phyloP scores from a whole-genome alignment of 1,140 invertebrate species.

The Drosophila bocki region DNA sequence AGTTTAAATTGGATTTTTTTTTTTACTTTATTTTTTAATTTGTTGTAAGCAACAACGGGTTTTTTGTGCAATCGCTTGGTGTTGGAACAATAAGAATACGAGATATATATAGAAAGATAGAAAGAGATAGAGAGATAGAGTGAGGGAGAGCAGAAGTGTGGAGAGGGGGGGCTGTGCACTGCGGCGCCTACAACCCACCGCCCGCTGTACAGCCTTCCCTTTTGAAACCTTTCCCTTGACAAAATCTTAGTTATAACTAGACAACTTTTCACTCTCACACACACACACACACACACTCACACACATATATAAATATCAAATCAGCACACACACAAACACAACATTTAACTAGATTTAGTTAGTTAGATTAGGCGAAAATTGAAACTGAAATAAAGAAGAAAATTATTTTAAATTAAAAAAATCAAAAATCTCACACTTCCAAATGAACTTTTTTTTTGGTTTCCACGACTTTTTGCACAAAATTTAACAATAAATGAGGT shows the following conservation, averaged over 20 bases:
- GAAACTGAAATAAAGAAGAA: too few relatives aligned
- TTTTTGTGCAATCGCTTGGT: constrained; percentile 85
- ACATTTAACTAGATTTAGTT: constrained; percentile 34
- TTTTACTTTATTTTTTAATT: constrained; percentile 44
- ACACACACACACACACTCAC: constrained; percentile 35
- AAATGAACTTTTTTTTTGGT: constrained; percentile 23
- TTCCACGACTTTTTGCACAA: constrained; percentile 28
- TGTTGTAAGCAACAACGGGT: constrained; percentile 83
- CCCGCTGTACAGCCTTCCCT: constrained; percentile 30
- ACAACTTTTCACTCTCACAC: constrained; percentile 46
- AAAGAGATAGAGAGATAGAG: not conserved
- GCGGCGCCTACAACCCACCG: constrained; percentile 34
- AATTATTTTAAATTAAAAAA: not conserved
- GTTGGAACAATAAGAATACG: constrained; percentile 60
- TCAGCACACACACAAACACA: constrained; percentile 25
- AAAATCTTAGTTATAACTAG: constrained; percentile 33
- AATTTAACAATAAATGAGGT: constrained; percentile 1
- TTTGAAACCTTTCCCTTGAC: not conserved
- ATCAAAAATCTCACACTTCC: constrained; percentile 36
- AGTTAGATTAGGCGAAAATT: constrained; percentile 47
- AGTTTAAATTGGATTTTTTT: constrained; percentile 37
- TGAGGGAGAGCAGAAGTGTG: not conserved
- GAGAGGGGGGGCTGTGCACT: constrained; percentile 34
- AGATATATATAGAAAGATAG: not conserved
- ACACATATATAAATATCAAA: constrained; percentile 36